Base-by-base conservation (phyloP, 37 sponge, comb jelly and placozoan genomes). In the Theonella swinhoei region DNA sequence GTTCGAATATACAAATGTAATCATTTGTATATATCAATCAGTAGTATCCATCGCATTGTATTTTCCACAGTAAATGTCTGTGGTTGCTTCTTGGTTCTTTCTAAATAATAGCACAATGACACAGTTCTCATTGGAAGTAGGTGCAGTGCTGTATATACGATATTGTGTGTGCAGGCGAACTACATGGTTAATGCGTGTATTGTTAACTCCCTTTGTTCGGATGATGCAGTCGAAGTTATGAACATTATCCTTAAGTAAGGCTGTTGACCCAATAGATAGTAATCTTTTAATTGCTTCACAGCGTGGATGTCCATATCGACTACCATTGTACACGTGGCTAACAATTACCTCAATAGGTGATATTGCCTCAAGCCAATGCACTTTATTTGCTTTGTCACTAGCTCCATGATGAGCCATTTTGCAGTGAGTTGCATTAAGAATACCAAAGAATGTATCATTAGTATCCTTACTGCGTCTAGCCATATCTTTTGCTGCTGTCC, bases 401-500 rank as follows among this genome's bases (percentile, higher is more conserved):
- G 82, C 73, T 22, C 82, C 82, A 32, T 81, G 82, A 26, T 81
- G 82, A 61, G 82, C 23, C 28, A 81, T 54, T 34, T 71, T 71
- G 40, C 70, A 81, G 24, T 68, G 70, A 59, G 72, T 34, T 0
- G 71, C 58, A 5, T 23, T 14, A 5, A 81, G 61, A 11, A 26
- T 24, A n/a, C n/a, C n/a, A n/a, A n/a, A n/a, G n/a, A n/a, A n/a
- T n/a, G n/a, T n/a, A n/a, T n/a, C n/a, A n/a, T n/a, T n/a, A n/a
- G n/a, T n/a, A 31, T 9, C 39, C 11, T 36, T 2, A 7, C 58
- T 36, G 2, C 17, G 23, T n/a, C 60, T 38, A 5, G 73, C 72
- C 31, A 77, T 60, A 11, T 32, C 47, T 11, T 34, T 35, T 64
- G 78, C 36, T 8, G 78, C 38, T 2, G 4, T 35, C 39, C 78